Conservation (phyloP, 1,140 invertebrate species). For the Trichonephila inaurata region DNA sequence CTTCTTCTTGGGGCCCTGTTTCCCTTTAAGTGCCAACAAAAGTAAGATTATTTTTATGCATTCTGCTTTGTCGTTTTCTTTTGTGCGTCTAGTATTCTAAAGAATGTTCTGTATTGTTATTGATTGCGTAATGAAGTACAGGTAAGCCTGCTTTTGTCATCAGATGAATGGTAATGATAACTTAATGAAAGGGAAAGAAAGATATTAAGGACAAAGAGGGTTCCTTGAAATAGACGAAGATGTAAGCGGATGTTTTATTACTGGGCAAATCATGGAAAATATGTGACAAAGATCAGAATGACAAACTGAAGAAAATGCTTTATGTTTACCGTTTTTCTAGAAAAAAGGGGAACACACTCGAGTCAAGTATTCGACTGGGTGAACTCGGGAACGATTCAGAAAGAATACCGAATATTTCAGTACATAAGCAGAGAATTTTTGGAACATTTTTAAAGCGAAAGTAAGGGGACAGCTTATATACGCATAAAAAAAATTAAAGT, state of each 20-base stretch:
- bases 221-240: neutral
- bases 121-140: neutral
- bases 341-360: neutral
- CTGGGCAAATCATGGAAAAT: neutral
- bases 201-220: neutral
- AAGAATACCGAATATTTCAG: too few species aligned
- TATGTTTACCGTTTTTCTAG: neutral
- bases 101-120: neutral
- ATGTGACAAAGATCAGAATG: neutral
- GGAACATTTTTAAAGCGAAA: too few species aligned
- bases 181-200: neutral
- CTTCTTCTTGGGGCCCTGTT: neutral
- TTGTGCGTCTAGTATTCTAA: neutral
- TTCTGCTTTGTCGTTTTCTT: neutral
- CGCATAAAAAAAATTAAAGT: too few species aligned
- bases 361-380: too few species aligned
- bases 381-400: too few species aligned
- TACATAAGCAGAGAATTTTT: too few species aligned
- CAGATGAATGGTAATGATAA: conserved; percentile 25
- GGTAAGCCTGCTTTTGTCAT: neutral
- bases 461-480: too few species aligned
- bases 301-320: neutral
- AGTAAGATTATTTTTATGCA: neutral
- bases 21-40: neutral
- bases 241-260: neutral